Evolutionary conservation across 2,797 vertebrate species (phyloP), one percentile per base, ranked within the genome.

Genomic region (Artibeus lituratus): DNA sequence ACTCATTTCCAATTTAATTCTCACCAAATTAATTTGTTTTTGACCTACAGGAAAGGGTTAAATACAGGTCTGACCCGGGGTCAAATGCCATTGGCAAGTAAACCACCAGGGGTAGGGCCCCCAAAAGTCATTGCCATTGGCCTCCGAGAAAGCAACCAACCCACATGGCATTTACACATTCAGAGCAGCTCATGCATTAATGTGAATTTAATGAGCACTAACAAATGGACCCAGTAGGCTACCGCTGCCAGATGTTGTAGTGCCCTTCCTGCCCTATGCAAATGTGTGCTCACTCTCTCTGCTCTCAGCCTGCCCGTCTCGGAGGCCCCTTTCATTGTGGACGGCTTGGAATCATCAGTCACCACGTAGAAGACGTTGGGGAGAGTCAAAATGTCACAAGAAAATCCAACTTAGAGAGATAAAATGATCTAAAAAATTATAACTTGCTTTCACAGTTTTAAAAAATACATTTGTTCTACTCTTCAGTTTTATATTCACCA

Each of bases 1-100:
- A 96, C 97, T 98, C 98, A 99, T 98, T 98, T 98, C 97, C 98
- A 99, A 97, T 98, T 97, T 98, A 98, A 97, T 98, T 98, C 98
- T 98, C 98, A 98, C 97, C 98, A 98, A 98, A 98, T 98, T 98
- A 98, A 98, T 99, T 98, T 98, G 97, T 95, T 98, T 98, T 98
- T 99, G 98, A 99, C 99, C 99, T 98, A 97, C 98, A 98, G 97
- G 97, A 97, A 99, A 98, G 99, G 99, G 99, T 99, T 99, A 99
- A 99, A 99, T 98, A 98, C 96, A 98, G 97, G 97, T 94, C 96
- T 98, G 98, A 98, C 98, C 98, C 91, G 10, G 85, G 98, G 98
- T 98, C 98, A 98, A 96, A 98, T 97, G 98, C 98, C 98, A 98
- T 96, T 99, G 99, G 99, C 99, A 99, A 98, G 97, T 97, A 99